phyloP scores from a whole-genome alignment of 2,113 vertebrate genomes.

The Alethe castanea region DNA sequence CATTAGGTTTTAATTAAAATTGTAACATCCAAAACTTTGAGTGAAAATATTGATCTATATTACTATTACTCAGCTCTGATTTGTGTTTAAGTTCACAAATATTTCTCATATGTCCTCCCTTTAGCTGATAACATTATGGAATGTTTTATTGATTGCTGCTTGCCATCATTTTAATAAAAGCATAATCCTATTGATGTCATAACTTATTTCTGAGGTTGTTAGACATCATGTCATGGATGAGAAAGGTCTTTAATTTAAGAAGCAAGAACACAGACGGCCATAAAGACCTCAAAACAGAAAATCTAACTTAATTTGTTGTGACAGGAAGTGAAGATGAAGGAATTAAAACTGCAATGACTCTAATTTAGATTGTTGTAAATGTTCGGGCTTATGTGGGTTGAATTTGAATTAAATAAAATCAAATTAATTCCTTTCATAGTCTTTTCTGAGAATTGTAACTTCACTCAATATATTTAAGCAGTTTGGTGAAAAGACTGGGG shows the following conservation, averaged over 20 bases:
- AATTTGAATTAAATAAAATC: conserved; percentile 22
- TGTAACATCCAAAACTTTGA: not conserved
- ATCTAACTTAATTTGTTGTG: conserved; percentile 43
- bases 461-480: not conserved
- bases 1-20: not conserved
- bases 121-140: not conserved
- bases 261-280: not conserved
- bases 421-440: not conserved
- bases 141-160: conserved; percentile 7
- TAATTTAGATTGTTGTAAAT: conserved; percentile 11
- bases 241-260: conserved; percentile 1
- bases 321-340: conserved; percentile 25
- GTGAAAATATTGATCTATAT: not conserved
- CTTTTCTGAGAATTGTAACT: not conserved
- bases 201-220: conserved; percentile 15
- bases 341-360: conserved; percentile 9
- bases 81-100: not conserved
- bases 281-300: conserved; percentile 29
- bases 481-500: not conserved
- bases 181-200: conserved; percentile 27
- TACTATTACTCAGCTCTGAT: not conserved
- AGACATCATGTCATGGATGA: not conserved
- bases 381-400: not conserved
- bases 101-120: not conserved
- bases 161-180: not conserved